Percentiles rank a stretch among this genome's conserved stretches.
These are phyloP conservation scores for Mylabris phalerata DNA, from an alignment of 1,140 invertebrate genomes.

Conservation along the genomic window DNA sequence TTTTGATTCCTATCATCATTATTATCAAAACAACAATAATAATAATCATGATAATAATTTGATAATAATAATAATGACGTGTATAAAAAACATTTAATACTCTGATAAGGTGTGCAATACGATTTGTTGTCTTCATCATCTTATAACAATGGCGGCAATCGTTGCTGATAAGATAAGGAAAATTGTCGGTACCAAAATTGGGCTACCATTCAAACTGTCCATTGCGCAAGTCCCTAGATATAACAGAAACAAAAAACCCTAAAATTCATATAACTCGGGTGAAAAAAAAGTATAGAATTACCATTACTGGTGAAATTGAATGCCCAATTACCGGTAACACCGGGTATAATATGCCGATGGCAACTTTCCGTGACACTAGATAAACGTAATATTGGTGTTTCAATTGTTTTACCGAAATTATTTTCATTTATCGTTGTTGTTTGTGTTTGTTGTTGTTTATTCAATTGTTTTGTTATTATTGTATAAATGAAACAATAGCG, in stretches of 20 bases:
- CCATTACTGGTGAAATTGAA: constrained; percentile 56
- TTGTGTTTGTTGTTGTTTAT: constrained; percentile 19
- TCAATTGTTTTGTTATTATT: constrained; percentile 15
- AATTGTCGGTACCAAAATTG: constrained; percentile 23
- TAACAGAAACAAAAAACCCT: constrained; percentile 5
- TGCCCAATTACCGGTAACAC: constrained; percentile 44
- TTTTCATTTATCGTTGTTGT: constrained; percentile 21
- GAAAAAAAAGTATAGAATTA: constrained; percentile 22
- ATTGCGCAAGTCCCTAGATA: constrained; percentile 35
- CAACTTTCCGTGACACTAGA: constrained; percentile 44
- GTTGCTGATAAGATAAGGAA: constrained; percentile 22
- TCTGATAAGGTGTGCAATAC: constrained; percentile 29
- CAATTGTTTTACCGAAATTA: constrained; percentile 24
- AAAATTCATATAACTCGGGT: constrained; percentile 7
- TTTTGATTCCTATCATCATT: neutral
- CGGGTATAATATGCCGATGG: constrained; percentile 42
- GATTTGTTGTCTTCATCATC: constrained; percentile 34
- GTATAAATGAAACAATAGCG: constrained; percentile 50
- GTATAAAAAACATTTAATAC: constrained; percentile 28
- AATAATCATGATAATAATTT: neutral
- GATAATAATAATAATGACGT: neutral
- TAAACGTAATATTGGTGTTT: constrained; percentile 39
- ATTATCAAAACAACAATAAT: neutral
- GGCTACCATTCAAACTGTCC: constrained; percentile 25
- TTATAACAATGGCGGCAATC: constrained; percentile 19